Conservation (phyloP, 37 sponge, comb jelly and placozoan genomes). For the Eunapius fragilis region DNA sequence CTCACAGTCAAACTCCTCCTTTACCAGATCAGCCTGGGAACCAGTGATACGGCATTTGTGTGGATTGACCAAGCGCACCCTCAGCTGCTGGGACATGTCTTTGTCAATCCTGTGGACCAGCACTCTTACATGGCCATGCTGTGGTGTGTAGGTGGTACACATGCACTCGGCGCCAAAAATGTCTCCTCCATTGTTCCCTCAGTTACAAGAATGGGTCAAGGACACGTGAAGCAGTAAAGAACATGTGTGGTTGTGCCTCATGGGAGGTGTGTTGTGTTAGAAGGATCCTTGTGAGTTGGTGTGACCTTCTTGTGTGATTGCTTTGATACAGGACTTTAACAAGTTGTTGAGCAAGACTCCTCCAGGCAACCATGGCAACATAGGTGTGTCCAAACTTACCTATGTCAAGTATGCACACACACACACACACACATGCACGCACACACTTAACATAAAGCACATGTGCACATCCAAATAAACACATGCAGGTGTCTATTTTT, state of each 20-base stretch:
- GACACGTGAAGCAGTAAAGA: slow-evolving; percentile 72
- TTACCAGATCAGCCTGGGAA: slow-evolving; percentile 73
- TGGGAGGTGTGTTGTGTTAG: slow-evolving; percentile 66
- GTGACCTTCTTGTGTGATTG: not conserved
- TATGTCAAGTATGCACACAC: not conserved
- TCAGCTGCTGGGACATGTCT: slow-evolving; percentile 89
- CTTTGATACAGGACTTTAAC: slow-evolving; percentile 55
- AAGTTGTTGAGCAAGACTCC: slow-evolving; percentile 60
- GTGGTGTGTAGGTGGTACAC: slow-evolving; percentile 48
- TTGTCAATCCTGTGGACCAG: slow-evolving; percentile 88
- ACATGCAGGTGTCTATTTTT: slow-evolving; percentile 73
- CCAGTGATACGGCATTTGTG: slow-evolving; percentile 94
- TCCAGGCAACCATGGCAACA: slow-evolving; percentile 84
- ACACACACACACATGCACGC: not conserved
- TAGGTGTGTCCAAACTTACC: slow-evolving; percentile 47
- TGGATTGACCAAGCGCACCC: slow-evolving; percentile 84
- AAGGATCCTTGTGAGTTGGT: not conserved
- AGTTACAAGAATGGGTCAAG: slow-evolving; percentile 93
- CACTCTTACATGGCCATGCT: slow-evolving; percentile 87
- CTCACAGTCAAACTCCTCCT: too few species aligned
- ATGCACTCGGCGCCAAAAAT: not conserved
- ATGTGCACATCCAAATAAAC: not conserved
- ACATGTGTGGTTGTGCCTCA: slow-evolving; percentile 41
- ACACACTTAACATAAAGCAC: not conserved
- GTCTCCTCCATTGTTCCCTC: not conserved